Evolutionary conservation across 2,797 vertebrate genomes (phyloP), one percentile per base, ranked within the genome.

Genomic region (Harpagifer antarcticus): DNA sequence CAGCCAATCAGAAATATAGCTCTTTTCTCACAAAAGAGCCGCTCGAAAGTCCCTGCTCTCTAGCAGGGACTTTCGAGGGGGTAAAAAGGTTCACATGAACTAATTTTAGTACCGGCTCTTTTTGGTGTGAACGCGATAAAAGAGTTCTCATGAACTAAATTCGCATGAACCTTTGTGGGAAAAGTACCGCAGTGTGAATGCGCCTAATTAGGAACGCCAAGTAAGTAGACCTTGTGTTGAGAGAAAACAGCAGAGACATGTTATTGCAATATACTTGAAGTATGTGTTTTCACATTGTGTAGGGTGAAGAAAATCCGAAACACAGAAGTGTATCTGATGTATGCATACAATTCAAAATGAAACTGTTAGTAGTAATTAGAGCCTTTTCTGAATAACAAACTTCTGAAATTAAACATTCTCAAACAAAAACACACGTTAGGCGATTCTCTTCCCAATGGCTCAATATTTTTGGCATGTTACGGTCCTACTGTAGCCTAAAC

Each of bases 281-380:
- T 9, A 31, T 47, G 15, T 47, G 48, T 85, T 74, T 82, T 89
- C 86, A 90, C 87, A 91, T 88, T 90, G 57, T 71, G 56, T 69
- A 54, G 78, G 68, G 20, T 57, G 16, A 83, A 74, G 62, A 43
- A 20, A 57, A 83, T 76, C 58, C n/a, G 42, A 60, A 47, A 60
- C 48, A 57, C 1, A 1, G 3, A 9, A 7, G n/a, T 42, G 13
- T 44, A 72, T 33, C 11, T 70, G 11, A 68, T 62, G 1, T 58
- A 49, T 15, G n/a, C 4, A 20, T 19, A 43, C 4, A 57, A 15
- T 7, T 63, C 53, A 12, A 66, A 76, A 67, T 54, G 3, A 78
- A 52, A 62, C 3, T 6, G 20, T 14, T 19, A n/a, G 53, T 33
- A 42, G n/a, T 52, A 13, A n/a, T 16, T 47, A 42, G 37, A 50